A percentile compares a stretch with the other conserved stretches of the same genome.
phyloP scores from a whole-genome alignment of 2,797 vertebrate genomes.

The Todus mexicanus region DNA sequence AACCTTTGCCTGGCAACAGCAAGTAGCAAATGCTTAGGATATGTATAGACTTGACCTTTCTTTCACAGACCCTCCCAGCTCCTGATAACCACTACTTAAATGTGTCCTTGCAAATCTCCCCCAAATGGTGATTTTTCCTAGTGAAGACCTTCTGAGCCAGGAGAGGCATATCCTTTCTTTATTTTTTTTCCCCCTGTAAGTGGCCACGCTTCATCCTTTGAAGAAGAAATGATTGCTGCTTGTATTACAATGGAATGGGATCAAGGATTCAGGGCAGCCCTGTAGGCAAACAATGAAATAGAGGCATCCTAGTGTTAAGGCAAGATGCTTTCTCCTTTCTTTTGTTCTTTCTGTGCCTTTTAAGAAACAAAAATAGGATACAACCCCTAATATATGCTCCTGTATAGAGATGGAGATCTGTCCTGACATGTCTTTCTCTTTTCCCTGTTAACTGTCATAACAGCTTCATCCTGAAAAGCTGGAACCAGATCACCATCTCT shows the following conservation, averaged over 20 bases:
- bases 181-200: rapidly evolving
- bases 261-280: conserved; percentile 26
- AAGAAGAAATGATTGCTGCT: conserved; percentile 18
- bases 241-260: conserved; percentile 21
- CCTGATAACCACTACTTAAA: conserved; percentile 36
- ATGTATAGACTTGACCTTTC: conserved; percentile 65
- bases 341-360: conserved; percentile 7
- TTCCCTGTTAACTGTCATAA: background rate
- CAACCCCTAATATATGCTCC: background rate
- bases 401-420: background rate
- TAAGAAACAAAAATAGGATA: background rate
- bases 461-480: background rate
- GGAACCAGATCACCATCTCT: background rate
- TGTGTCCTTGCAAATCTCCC: conserved; percentile 34
- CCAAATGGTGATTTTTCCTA: background rate
- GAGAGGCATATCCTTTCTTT: background rate
- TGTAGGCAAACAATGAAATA: conserved; percentile 25
- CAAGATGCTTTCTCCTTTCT: background rate
- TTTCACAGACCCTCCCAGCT: conserved; percentile 32
- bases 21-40: conserved; percentile 57
- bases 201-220: background rate
- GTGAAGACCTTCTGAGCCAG: background rate
- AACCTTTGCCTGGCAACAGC: conserved; percentile 64
- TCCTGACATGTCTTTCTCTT: background rate
- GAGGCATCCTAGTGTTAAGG: background rate